Percentiles rank a stretch among this genome's conserved stretches.
These are phyloP conservation scores for Chelonoidis abingdonii DNA, from an alignment of 2,113 vertebrate genomes.

Conservation along the genomic window DNA sequence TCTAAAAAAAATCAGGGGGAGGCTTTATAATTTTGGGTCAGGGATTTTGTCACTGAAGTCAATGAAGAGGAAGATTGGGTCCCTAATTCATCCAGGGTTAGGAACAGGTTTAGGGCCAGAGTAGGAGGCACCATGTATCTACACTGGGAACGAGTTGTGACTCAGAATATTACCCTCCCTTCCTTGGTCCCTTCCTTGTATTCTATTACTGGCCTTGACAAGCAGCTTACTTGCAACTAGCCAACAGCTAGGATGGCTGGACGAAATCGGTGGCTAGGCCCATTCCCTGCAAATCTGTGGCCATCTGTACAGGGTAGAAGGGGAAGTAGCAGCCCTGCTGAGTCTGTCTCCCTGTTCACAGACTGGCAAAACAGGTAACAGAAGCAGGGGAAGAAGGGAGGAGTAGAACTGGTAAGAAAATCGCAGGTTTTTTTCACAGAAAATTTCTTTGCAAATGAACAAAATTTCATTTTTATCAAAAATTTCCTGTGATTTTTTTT, in stretches of 20 bases:
- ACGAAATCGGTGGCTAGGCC: neutral
- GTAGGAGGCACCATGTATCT: no score
- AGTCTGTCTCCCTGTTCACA: neutral
- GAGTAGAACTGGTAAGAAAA: neutral
- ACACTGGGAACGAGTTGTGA: no score
- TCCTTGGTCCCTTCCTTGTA: neutral
- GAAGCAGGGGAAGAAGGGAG: neutral
- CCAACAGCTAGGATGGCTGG: fast-evolving
- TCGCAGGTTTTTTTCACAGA: neutral
- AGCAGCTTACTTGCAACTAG: neutral
- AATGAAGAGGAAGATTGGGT: neutral
- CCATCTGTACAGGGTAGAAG: neutral
- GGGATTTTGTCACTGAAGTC: neutral
- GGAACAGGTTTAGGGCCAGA: no score
- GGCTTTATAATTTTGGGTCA: neutral
- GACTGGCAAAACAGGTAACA: neutral
- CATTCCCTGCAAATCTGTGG: fast-evolving
- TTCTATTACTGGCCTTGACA: neutral
- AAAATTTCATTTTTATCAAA: neutral
- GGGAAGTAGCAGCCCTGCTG: neutral
- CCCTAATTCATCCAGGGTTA: fast-evolving
- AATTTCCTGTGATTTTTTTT: neutral
- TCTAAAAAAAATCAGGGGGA: neutral
- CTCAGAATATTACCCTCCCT: neutral
- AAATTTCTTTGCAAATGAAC: neutral